Percentiles rank a stretch among this genome's conserved stretches.
Evolutionary conservation across 1,140 invertebrate species (phyloP).

Genomic region (Nasonia vitripennis): DNA sequence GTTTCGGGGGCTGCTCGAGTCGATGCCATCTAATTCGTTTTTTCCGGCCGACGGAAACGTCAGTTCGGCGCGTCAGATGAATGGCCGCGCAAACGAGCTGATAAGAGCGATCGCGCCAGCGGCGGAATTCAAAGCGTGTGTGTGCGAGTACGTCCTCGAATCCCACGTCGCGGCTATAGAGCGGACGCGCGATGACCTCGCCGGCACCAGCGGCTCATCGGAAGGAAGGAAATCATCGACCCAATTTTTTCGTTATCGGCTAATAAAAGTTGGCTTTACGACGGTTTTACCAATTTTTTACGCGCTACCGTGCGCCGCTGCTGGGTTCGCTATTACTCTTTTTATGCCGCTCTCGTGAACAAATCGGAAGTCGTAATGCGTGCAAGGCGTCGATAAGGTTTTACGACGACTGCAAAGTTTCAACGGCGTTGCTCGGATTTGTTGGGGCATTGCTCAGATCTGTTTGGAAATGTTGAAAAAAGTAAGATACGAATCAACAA

Average conservation of each 20-base stretch:
- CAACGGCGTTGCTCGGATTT: no score
- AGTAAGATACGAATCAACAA: not conserved
- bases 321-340: no score
- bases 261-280: not conserved
- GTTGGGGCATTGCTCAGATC: no score
- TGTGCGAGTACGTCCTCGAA: not conserved
- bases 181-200: not conserved
- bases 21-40: not conserved
- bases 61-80: not conserved
- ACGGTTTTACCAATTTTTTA: conserved; percentile 10
- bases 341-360: no score
- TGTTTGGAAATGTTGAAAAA: no score
- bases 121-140: not conserved
- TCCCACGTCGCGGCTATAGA: not conserved
- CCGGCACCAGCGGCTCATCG: not conserved
- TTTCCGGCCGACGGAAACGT: conserved; percentile 27
- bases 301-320: no score
- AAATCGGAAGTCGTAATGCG: no score
- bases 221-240: conserved; percentile 19
- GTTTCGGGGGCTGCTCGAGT: not conserved
- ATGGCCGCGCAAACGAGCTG: not conserved
- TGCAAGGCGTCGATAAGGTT: no score
- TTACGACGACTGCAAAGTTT: no score
- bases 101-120: not conserved
- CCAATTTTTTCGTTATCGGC: not conserved